These are phyloP conservation scores for Augochlorella aurata DNA, from an alignment of 2,888 invertebrate genomes.

Conservation along the genomic window DNA sequence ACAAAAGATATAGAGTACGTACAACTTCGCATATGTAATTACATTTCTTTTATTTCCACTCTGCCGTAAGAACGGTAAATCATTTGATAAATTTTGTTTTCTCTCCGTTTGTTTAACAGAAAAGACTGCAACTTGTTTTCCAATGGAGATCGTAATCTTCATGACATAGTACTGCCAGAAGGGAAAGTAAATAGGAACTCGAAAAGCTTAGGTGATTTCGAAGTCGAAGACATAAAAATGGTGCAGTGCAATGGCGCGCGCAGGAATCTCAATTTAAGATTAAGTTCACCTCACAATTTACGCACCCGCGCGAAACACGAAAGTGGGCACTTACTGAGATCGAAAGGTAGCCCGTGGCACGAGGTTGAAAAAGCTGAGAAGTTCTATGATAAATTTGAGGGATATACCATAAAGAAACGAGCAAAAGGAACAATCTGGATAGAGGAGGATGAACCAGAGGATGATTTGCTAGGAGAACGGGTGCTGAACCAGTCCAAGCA, in stretches of 20 bases:
- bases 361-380: slow-evolving; percentile 77
- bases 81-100: slow-evolving; percentile 4
- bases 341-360: slow-evolving; percentile 78
- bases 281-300: slow-evolving; percentile 78
- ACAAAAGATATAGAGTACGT: slow-evolving; percentile 79
- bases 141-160: slow-evolving; percentile 75
- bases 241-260: slow-evolving; percentile 80
- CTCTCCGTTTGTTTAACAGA: slow-evolving; percentile 59
- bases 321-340: slow-evolving; percentile 79
- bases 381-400: slow-evolving; percentile 78
- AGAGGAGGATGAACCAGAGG: slow-evolving; percentile 76
- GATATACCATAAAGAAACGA: slow-evolving; percentile 79
- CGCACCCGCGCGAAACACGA: slow-evolving; percentile 79
- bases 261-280: slow-evolving; percentile 75
- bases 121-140: slow-evolving; percentile 77
- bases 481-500: slow-evolving; percentile 55
- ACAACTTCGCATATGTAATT: background rate
- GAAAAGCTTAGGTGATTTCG: slow-evolving; percentile 71
- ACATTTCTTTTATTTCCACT: background rate
- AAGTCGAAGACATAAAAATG: slow-evolving; percentile 76
- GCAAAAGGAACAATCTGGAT: slow-evolving; percentile 81
- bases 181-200: slow-evolving; percentile 70
- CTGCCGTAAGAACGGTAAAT: no score
- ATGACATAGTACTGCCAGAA: slow-evolving; percentile 70
- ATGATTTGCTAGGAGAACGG: slow-evolving; percentile 66